Base-by-base conservation (phyloP, 2,888 invertebrate genomes). In the Drosophila pseudotakahashii region DNA sequence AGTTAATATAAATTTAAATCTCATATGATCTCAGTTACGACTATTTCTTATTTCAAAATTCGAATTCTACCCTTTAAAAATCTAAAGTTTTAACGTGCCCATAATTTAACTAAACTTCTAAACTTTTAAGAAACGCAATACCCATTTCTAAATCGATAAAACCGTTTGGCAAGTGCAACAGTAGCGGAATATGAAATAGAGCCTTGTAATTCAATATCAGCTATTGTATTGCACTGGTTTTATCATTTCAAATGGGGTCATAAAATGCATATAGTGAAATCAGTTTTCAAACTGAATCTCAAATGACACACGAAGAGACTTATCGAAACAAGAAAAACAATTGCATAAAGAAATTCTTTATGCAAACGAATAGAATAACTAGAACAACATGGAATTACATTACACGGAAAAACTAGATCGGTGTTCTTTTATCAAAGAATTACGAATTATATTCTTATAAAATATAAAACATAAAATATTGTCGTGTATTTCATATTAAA, bases 221-320 rank as follows among this genome's bases (percentile, higher is more conserved):
- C 10, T 7, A 41, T 16, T 16, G 14, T 10, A 9, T 41, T 41
- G 41, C 41, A 41, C 16, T 41, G 41, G 14, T 41, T 41, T 41
- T 37, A 37, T 37, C n/a, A 37, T n/a, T n/a, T 37, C 37, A 37
- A 37, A 37, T 37, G 13, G 37, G 37, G 37, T 37, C 37, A 37
- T n/a, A n/a, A 37, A 37, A 37, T n/a, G 37, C 37, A 37, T 7
- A 37, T n/a, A n/a, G 37, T 37, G 37, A 37, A 37, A 37, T 37
- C 37, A 37, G 37, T 37, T 37, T 37, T 37, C 37, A 37, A n/a
- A 37, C n/a, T 7, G n/a, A 37, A 37, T 37, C n/a, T 37, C 37
- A n/a, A 37, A 37, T 37, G 37, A 37, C 37, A 37, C 7, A n/a
- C 37, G 37, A 37, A 6, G n/a, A 30, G 7, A 26, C 6, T 37